A percentile compares a stretch with the other conserved stretches of the same genome.
Evolutionary conservation across 2,888 invertebrate species (phyloP).

Genomic region (Stenodera caucasica): DNA sequence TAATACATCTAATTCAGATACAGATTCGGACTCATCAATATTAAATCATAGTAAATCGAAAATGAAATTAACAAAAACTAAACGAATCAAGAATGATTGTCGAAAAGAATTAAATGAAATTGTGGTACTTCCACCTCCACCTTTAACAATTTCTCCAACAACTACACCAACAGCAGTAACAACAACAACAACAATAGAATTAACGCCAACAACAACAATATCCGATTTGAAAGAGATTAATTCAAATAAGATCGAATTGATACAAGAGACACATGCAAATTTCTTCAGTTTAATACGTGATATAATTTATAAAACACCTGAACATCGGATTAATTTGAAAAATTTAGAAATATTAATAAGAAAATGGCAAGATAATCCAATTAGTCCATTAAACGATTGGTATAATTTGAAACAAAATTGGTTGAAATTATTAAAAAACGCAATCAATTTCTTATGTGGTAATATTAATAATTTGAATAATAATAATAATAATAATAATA

Average conservation of each 20-base stretch:
- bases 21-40: constrained; percentile 46
- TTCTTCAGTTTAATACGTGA: constrained; percentile 88
- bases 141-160: not conserved
- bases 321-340: constrained; percentile 78
- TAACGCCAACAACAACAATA: constrained; percentile 26
- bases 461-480: constrained; percentile 62
- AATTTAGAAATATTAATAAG: constrained; percentile 74
- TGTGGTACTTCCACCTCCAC: constrained; percentile 8
- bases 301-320: constrained; percentile 81
- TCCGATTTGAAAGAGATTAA: constrained; percentile 66
- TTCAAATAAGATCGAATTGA: constrained; percentile 74
- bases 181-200: not conserved
- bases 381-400: constrained; percentile 82
- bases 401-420: constrained; percentile 71
- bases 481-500: too few species aligned
- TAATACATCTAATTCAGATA: constrained; percentile 49
- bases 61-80: constrained; percentile 25
- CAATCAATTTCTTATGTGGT: constrained; percentile 81
- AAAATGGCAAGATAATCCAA: constrained; percentile 77
- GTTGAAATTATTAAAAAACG: constrained; percentile 74
- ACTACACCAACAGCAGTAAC: not conserved
- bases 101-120: constrained; percentile 26
- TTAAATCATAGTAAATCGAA: constrained; percentile 29
- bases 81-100: constrained; percentile 28
- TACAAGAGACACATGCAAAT: constrained; percentile 80